Conservation (phyloP, 2,113 vertebrate genomes). For the Rynchops niger region DNA sequence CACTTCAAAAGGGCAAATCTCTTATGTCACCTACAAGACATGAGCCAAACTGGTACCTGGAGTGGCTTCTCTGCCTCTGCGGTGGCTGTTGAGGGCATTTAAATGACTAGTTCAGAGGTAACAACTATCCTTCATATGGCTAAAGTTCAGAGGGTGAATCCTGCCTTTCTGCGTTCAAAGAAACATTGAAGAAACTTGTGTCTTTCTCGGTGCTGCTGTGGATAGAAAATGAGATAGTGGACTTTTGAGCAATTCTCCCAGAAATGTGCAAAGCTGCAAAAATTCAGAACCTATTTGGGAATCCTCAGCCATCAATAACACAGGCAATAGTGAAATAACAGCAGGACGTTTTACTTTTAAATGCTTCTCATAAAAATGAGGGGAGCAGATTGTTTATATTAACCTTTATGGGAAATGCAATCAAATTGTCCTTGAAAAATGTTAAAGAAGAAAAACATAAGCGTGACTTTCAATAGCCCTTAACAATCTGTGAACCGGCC, state of each 20-base stretch:
- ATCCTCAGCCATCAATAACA: slow-evolving; percentile 67
- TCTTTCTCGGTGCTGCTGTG: neutral
- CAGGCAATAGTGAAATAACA: slow-evolving; percentile 59
- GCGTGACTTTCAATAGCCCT: slow-evolving; percentile 70
- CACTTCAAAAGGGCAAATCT: neutral
- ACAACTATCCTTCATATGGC: neutral
- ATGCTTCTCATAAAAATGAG: slow-evolving; percentile 69
- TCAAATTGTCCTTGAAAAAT: slow-evolving; percentile 74
- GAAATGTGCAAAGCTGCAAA: slow-evolving; percentile 66
- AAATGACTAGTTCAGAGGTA: neutral
- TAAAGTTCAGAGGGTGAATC: neutral
- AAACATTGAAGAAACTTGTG: neutral
- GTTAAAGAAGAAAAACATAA: slow-evolving; percentile 68
- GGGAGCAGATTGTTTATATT: slow-evolving; percentile 72
- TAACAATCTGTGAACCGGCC: slow-evolving; percentile 66
- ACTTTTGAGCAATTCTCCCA: slow-evolving; percentile 14
- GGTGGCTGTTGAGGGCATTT: neutral
- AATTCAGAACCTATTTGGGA: slow-evolving; percentile 49
- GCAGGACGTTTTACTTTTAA: slow-evolving; percentile 65
- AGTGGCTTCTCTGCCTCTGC: neutral
- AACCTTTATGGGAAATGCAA: slow-evolving; percentile 70
- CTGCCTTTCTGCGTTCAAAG: neutral
- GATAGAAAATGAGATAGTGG: neutral
- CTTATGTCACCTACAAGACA: neutral
- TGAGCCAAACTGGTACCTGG: neutral